Base-by-base conservation (phyloP, 2,797 vertebrate genomes). In the Bradypodion ventrale region DNA sequence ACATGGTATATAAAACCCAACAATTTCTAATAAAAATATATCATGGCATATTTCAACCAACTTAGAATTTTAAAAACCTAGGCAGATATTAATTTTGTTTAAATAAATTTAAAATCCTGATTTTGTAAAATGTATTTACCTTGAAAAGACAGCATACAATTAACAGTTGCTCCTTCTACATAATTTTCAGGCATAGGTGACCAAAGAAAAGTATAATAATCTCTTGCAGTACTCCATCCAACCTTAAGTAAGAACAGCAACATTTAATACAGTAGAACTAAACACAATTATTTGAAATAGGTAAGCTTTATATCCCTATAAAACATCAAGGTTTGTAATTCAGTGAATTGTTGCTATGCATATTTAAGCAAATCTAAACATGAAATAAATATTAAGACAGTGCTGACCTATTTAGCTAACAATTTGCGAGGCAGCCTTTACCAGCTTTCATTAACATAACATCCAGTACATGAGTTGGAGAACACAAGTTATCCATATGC, bases 121-220 rank as follows among this genome's bases (percentile, higher is more conserved):
- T n/a, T n/a, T n/a, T n/a, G n/a, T n/a, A n/a, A n/a, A n/a, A n/a
- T n/a, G n/a, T 40, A 87, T 90, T 97, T 96, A 99, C 99, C 99
- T 97, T 99, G 99, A 96, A 99, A 99, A 83, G 97, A 96, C 92
- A 99, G 95, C 46, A 97, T 97, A 95, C 97, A 97, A 95, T 99
- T 98, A 94, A 97, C 96, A 91, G 97, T 96, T 66, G 97, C 98
- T 93, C 98, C 98, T 94, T 98, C 97, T 75, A 95, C 95, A 92
- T 99, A 98, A 92, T 96, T 97, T 88, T 99, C 98, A 89, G 98
- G 98, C 93, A 98, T 96, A 91, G 98, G 98, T n/a, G 98, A 99
- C 98, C 99, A 99, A 93, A 99, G 95, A 96, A 99, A 99, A 0
- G 99, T 99, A 85, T 99, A 99, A 96, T 99, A 99, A 95, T 99